A percentile compares a stretch with the other conserved stretches of the same genome.
Evolutionary conservation across 2,888 invertebrate species (phyloP).

Genomic region (Thera britannica): DNA sequence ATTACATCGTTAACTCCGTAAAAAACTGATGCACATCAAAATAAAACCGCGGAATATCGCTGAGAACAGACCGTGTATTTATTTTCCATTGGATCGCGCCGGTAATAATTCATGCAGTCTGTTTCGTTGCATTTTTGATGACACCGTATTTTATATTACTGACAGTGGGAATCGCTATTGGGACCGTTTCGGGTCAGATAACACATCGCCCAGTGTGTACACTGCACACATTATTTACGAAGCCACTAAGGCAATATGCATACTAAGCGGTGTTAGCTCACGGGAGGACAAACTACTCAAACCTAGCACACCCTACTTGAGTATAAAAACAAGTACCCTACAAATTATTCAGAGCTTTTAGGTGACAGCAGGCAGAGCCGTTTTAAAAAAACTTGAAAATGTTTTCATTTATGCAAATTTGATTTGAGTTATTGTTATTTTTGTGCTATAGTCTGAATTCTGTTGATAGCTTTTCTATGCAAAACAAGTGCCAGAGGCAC

Average conservation of each 20-base stretch:
- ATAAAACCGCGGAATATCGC: conserved; percentile 36
- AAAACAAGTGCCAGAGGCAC: neutral
- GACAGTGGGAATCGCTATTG: conserved; percentile 51
- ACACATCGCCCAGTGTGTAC: conserved; percentile 42
- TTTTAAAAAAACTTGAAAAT: neutral
- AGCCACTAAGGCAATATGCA: conserved; percentile 37
- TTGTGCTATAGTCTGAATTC: neutral
- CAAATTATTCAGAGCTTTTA: neutral
- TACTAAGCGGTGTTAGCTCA: conserved; percentile 17
- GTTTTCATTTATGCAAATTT: neutral
- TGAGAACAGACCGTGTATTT: conserved; percentile 47
- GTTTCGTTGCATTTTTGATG: conserved; percentile 66
- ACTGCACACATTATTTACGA: conserved; percentile 46
- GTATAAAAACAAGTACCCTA: neutral
- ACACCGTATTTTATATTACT: conserved; percentile 58
- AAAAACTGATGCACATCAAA: conserved; percentile 24
- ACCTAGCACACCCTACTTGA: neutral
- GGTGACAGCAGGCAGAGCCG: neutral
- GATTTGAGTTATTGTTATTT: neutral
- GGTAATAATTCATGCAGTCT: conserved; percentile 57
- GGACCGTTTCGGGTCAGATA: conserved; percentile 51
- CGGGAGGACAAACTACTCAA: conserved; percentile 6
- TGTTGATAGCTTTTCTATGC: neutral
- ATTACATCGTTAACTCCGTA: conserved; percentile 21
- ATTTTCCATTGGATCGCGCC: conserved; percentile 52